A percentile compares a stretch with the other conserved stretches of the same genome.
These are phyloP conservation scores for Chaunax sp. DNA, from an alignment of 2,797 vertebrate genomes.

Conservation along the genomic window DNA sequence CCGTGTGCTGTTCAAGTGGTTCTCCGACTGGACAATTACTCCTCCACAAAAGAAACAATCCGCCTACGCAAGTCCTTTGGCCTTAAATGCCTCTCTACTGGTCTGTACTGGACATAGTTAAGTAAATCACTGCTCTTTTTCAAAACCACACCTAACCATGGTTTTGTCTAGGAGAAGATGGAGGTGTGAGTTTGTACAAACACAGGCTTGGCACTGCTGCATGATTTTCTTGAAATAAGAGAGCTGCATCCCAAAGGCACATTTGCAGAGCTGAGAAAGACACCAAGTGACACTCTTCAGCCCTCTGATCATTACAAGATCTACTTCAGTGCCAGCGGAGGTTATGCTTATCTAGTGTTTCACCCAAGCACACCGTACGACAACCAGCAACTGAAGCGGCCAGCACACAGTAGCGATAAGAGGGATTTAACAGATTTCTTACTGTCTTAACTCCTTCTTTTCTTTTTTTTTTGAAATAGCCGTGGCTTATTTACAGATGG, in stretches of 20 bases:
- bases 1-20: constrained; percentile 31
- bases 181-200: constrained; percentile 52
- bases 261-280: constrained; percentile 50
- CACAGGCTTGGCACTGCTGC: constrained; percentile 14
- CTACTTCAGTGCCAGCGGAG: constrained; percentile 44
- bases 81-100: constrained; percentile 27
- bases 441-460: constrained; percentile 30
- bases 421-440: constrained; percentile 41
- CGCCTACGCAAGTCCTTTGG: constrained; percentile 25
- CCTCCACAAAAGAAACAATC: constrained; percentile 36
- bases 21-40: constrained; percentile 39
- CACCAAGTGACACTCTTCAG: constrained; percentile 51
- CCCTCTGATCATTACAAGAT: constrained; percentile 52
- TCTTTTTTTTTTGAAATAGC: constrained; percentile 17
- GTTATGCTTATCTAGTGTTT: constrained; percentile 45
- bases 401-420: constrained; percentile 33
- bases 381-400: constrained; percentile 37
- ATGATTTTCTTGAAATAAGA: constrained; percentile 48
- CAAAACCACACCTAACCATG: constrained; percentile 9
- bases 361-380: constrained; percentile 14
- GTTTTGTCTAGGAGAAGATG: constrained; percentile 38
- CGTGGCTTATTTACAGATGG: constrained; percentile 10
- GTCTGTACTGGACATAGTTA: constrained; percentile 17
- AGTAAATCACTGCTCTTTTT: constrained; percentile 28
- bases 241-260: constrained; percentile 35